Base-by-base conservation (phyloP, 2,888 invertebrate species). In the Salticus scenicus region DNA sequence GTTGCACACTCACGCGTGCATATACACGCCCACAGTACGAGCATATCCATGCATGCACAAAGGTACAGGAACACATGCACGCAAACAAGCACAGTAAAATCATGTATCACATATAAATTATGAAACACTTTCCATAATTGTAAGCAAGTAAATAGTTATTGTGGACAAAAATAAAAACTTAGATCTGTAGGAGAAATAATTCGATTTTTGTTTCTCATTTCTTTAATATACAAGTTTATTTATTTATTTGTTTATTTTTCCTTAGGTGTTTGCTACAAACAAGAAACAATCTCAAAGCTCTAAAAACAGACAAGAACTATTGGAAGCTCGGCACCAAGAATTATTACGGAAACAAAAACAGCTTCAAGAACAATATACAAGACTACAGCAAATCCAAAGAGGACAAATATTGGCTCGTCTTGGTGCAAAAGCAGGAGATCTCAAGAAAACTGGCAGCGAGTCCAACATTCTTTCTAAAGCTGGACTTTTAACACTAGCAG, bases 391-490 rank as follows among this genome's bases (percentile, higher is more conserved):
- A 92, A 93, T 97, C 88, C 97, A 97, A 90, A 93, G 96, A 88
- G 89, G 89, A 8, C 89, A 89, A 77, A 72, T 83, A 7, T 78
- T 83, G 17, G 69, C 78, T 27, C 74, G 87, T 8, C 69, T 73
- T 33, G 77, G 77, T 0, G 70, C 64, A 30, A 74, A 73, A 51
- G 78, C 82, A 5, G 88, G 91, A 92, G 90, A 90, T 85, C 92
- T 96, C 57, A 96, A 97, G 91, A 96, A 96, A 90, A 96, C 96
- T 8, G 96, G 96, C 85, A 96, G 96, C 90, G 97, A 97, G 91
- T 95, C 96, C 66, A 96, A 96, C 91, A 92, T 97, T 63, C 92
- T 96, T 73, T 95, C 95, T 71, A 96, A 96, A 91, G 94, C 96
- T 94, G 95, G 95, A 57, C 92, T 96, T 27, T 91, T 96, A 28